Evolutionary conservation across 2,113 vertebrate genomes (phyloP).

Genomic region (Hemicordylus capensis): DNA sequence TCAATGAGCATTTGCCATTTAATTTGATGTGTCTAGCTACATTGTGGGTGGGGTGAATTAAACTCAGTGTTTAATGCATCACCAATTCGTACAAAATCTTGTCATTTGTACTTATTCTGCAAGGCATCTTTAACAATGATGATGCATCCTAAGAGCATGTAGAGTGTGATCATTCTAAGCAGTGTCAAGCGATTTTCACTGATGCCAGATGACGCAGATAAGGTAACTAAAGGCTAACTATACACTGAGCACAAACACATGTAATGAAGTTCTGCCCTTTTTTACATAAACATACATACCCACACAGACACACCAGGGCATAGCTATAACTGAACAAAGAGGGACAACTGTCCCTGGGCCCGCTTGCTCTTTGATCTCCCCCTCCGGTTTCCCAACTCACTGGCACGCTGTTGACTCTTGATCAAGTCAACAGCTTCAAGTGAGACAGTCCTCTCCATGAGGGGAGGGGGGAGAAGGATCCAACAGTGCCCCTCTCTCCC

Average conservation of each 20-base stretch:
- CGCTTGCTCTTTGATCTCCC: too few relatives aligned
- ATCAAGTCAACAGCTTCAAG: too few relatives aligned
- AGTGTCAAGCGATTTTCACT: neutral
- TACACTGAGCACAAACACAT: neutral
- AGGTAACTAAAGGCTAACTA: neutral
- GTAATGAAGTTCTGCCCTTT: neutral
- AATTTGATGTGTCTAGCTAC: neutral
- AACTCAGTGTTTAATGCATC: slow-evolving; percentile 10
- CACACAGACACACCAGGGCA: too few relatives aligned
- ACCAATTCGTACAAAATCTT: slow-evolving; percentile 2
- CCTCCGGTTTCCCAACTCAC: too few relatives aligned
- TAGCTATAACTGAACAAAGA: too few relatives aligned
- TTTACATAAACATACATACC: too few relatives aligned
- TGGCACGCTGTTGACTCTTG: too few relatives aligned
- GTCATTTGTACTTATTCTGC: slow-evolving; percentile 42
- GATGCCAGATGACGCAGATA: neutral
- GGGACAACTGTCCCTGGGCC: too few relatives aligned
- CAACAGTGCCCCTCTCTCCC: too few relatives aligned
- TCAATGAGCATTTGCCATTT: neutral
- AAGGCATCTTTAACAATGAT: slow-evolving; percentile 34
- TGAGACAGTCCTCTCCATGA: too few relatives aligned
- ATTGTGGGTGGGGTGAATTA: neutral
- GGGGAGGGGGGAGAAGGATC: too few relatives aligned
- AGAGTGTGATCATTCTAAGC: slow-evolving; percentile 2
- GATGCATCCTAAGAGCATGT: slow-evolving; percentile 6